These are phyloP conservation scores for Sinocyclocheilus maitianheensis DNA, from an alignment of 2,113 vertebrate species.

Conservation along the genomic window DNA sequence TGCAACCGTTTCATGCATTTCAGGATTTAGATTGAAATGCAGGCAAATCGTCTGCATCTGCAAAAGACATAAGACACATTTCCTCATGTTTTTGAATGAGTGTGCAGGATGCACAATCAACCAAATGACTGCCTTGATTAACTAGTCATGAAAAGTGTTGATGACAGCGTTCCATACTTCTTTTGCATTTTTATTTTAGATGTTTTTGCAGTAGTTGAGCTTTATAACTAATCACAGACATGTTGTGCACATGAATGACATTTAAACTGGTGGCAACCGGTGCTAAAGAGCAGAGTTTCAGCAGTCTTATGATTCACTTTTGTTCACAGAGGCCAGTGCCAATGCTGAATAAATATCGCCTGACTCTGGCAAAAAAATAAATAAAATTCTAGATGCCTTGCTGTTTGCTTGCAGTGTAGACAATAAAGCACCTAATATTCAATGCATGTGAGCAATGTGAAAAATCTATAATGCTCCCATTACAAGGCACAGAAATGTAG, in stretches of 20 bases:
- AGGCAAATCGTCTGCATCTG: background rate
- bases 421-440: background rate
- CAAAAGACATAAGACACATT: background rate
- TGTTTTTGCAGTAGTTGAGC: background rate
- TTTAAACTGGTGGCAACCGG: background rate
- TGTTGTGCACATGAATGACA: background rate
- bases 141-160: background rate
- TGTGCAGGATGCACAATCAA: background rate
- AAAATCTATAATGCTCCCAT: background rate
- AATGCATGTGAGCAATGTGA: background rate
- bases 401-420: background rate
- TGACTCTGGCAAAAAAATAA: background rate
- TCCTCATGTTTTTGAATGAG: slow-evolving; percentile 11
- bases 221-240: background rate
- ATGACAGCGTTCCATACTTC: background rate
- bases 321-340: background rate
- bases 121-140: background rate
- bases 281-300: background rate
- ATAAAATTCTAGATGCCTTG: background rate
- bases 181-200: background rate
- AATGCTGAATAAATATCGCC: background rate
- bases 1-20: background rate
- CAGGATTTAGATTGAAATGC: slow-evolving; percentile 27
- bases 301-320: background rate
- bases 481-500: background rate